A percentile compares a stretch with the other conserved stretches of the same genome.
Conservation (phyloP, 2,113 vertebrate species). For the Alectura lathami region DNA sequence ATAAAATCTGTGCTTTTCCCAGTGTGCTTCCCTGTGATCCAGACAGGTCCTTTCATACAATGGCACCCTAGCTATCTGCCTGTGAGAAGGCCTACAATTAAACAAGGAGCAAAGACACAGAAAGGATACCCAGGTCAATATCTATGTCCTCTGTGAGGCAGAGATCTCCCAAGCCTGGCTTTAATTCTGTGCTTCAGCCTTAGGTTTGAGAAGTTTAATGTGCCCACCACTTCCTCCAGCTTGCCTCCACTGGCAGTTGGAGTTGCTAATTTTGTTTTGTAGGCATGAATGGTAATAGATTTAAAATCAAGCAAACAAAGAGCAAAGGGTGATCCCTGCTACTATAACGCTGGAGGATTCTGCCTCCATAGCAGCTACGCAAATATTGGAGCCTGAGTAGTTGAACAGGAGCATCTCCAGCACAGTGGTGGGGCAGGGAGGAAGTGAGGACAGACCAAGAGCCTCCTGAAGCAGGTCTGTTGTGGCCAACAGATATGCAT, state of each 20-base stretch:
- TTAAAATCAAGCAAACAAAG: neutral
- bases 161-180: neutral
- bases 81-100: neutral
- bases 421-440: neutral
- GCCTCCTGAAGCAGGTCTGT: neutral
- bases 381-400: neutral
- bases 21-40: neutral
- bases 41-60: neutral
- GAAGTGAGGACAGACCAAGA: neutral
- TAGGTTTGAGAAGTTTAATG: neutral
- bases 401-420: neutral
- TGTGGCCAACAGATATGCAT: accelerated
- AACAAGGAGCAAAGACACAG: neutral
- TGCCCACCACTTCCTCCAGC: neutral
- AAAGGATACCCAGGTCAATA: neutral
- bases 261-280: neutral
- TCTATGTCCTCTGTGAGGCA: neutral
- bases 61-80: neutral
- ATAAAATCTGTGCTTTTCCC: neutral
- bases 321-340: neutral
- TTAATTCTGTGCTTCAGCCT: neutral
- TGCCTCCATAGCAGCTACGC: neutral
- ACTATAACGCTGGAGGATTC: neutral
- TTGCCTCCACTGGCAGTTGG: neutral
- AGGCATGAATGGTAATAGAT: neutral